phyloP scores from a whole-genome alignment of 2,113 vertebrate species.

The Columba livia region DNA sequence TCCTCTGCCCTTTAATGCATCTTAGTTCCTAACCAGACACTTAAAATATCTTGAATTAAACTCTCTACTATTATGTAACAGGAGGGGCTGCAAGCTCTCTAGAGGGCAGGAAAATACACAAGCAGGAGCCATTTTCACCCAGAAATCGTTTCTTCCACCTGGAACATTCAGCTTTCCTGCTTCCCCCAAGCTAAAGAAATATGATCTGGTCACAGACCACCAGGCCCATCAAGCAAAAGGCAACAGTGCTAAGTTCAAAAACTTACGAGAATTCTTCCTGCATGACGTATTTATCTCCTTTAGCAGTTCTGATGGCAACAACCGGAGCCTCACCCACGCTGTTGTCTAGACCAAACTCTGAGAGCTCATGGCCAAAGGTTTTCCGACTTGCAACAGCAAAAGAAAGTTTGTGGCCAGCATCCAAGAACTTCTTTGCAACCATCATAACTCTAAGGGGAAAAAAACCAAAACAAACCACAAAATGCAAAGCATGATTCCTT shows the following conservation, averaged over 20 bases:
- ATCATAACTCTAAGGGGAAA: conserved; percentile 88
- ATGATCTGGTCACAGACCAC: not conserved
- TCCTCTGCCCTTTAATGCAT: not conserved
- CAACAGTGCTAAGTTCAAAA: not conserved
- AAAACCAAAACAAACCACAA: not conserved
- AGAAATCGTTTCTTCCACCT: not conserved
- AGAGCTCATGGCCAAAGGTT: conserved; percentile 85
- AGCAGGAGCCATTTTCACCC: not conserved
- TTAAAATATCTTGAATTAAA: not conserved
- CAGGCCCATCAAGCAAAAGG: not conserved
- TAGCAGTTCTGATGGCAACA: conserved; percentile 88
- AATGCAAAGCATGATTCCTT: not conserved
- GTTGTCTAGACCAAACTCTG: conserved; percentile 89
- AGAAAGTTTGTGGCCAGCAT: conserved; percentile 87
- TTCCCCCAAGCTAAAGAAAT: not conserved
- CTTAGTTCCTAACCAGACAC: not conserved
- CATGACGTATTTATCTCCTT: conserved; percentile 96
- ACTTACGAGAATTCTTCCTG: conserved; percentile 95
- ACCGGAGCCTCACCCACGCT: conserved; percentile 85
- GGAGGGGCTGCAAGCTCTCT: not conserved
- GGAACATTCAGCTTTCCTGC: not conserved
- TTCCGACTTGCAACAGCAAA: conserved; percentile 92
- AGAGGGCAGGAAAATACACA: not conserved
- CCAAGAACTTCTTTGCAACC: conserved; percentile 91
- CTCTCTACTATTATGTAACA: not conserved